Evolutionary conservation across 2,888 invertebrate species (phyloP).

Genomic region (Papilio gigon): DNA sequence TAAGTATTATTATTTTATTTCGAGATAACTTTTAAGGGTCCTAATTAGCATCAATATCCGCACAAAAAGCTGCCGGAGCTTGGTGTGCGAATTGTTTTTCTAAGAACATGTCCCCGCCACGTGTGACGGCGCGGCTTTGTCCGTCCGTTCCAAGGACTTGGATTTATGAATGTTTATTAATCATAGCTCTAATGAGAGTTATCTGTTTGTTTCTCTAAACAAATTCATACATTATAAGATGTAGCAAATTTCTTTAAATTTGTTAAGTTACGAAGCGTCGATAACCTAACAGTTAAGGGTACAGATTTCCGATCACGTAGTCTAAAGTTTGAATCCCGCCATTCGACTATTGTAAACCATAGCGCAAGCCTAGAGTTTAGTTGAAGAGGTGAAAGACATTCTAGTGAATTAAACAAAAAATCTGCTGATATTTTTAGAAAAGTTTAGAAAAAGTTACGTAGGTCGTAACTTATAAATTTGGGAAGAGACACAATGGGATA

Average conservation of each 20-base stretch:
- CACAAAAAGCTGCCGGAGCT: conserved; percentile 44
- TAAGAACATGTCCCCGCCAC: conserved; percentile 62
- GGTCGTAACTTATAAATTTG: too few relatives aligned
- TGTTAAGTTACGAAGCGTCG: too few relatives aligned
- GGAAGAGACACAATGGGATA: too few relatives aligned
- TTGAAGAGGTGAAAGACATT: too few relatives aligned
- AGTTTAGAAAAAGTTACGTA: too few relatives aligned
- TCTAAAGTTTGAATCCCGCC: too few relatives aligned
- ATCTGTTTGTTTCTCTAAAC: conserved; percentile 44
- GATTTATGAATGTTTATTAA: conserved; percentile 72
- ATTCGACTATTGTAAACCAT: too few relatives aligned
- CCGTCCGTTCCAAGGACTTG: conserved; percentile 52
- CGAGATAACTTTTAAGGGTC: conserved; percentile 36
- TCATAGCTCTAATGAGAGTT: conserved; percentile 55
- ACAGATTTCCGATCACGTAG: too few relatives aligned
- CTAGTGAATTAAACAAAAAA: too few relatives aligned
- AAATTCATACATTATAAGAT: conserved; percentile 33
- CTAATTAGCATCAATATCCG: conserved; percentile 49
- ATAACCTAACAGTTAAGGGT: too few relatives aligned
- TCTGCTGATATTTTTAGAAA: too few relatives aligned
- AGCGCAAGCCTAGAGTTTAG: too few relatives aligned
- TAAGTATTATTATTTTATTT: conserved; percentile 1
- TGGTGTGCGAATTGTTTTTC: conserved; percentile 54
- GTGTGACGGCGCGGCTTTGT: conserved; percentile 58
- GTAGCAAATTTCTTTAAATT: not conserved